Base-by-base conservation (phyloP, 92 coral and sea anemone genomes). In the Phenganax stokvisi region DNA sequence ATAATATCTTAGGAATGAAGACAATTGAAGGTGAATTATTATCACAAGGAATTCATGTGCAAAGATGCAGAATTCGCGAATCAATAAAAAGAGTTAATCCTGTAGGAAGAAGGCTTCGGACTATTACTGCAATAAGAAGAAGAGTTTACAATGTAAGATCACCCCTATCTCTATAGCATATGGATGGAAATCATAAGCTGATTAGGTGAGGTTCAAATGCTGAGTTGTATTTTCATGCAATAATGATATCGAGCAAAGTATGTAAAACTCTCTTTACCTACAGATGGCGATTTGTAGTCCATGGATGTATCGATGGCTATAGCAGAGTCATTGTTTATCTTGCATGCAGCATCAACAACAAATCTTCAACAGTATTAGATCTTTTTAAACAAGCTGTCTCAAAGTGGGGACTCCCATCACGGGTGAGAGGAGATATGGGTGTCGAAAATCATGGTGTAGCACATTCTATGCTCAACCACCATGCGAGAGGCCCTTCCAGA, bases 381-480 rank as follows among this genome's bases (percentile, higher is more conserved):
- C 65, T 81, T 51, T 87, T 87, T 56, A n/a, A 51, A 20, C 65
- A 77, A 52, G 88, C 90, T 4, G 77, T 88, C 12, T 17, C 17
- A 10, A 53, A 61, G 72, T 88, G 91, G 91, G 89, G 89, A 2
- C 75, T 85, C 5, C 91, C 91, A 0, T 77, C 86, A 30, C 86
- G 91, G 9, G 88, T 88, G 7, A 52, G 85, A 15, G 88, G 91
- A 12, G 88, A 89, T 56, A 89, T 86, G 89, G 88, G 88, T 9
- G 88, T 88, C 20, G 91, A 88, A 70, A 88, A 88, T 66, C 28
- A 86, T 3, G 80, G 81, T 30, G 90, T 88, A 5, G 78, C 86
- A 0, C 76, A 8, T 51, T 87, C 56, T 69, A 85, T 88, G 91
- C 67, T 85, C 10, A 54, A 10, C 37, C 86, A 88, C 56, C 72